These are phyloP conservation scores for Buphagus erythrorhynchus DNA, from an alignment of 2,797 vertebrate species.

Conservation along the genomic window DNA sequence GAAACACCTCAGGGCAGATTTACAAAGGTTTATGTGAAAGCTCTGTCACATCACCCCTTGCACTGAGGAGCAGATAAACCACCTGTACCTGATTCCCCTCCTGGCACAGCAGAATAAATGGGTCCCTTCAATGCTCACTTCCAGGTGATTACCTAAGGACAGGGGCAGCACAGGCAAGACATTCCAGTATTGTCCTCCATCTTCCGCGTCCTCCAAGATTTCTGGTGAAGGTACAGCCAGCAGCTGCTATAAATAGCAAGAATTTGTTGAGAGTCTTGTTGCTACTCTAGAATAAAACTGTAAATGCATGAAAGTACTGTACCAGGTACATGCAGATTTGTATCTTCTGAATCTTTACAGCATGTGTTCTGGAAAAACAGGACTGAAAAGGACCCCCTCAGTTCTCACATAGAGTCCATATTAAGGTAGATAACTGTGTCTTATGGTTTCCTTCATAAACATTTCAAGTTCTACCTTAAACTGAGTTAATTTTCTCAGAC, in stretches of 20 bases:
- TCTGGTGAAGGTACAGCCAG: background rate
- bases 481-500: background rate
- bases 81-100: background rate
- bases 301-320: background rate
- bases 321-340: background rate
- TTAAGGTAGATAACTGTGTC: background rate
- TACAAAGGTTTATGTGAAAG: background rate
- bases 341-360: background rate
- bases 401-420: rapidly evolving
- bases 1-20: background rate
- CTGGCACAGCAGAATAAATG: background rate
- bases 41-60: background rate
- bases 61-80: background rate
- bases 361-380: background rate
- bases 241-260: background rate
- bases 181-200: background rate
- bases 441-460: background rate
- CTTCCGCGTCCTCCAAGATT: background rate
- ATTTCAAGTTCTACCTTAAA: background rate
- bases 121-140: background rate
- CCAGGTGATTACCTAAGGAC: background rate
- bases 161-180: background rate
- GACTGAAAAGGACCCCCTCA: background rate
- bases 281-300: background rate
- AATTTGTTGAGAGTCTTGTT: background rate